These are phyloP conservation scores for Ceratina australensis DNA, from an alignment of 1,140 invertebrate genomes.

Conservation along the genomic window DNA sequence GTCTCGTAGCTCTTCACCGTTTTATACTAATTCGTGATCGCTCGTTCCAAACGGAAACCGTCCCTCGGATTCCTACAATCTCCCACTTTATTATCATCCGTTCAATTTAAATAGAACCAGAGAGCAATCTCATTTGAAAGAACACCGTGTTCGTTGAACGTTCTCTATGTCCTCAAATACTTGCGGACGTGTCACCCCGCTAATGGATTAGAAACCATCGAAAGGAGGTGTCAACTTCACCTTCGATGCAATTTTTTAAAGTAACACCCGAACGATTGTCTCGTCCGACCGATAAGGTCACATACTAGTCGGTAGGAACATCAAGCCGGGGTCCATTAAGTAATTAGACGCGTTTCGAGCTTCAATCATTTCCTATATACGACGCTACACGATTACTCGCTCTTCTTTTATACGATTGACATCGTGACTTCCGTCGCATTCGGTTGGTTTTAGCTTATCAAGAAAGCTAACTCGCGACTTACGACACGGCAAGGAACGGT, in stretches of 20 bases:
- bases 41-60: too few species aligned
- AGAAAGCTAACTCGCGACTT: too few species aligned
- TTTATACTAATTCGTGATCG: slow-evolving; percentile 9
- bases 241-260: not conserved
- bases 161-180: too few species aligned
- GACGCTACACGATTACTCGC: too few species aligned
- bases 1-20: not conserved
- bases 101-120: too few species aligned
- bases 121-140: too few species aligned
- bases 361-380: not conserved
- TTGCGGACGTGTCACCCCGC: not conserved
- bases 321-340: not conserved
- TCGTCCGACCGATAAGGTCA: not conserved
- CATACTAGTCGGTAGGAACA: not conserved
- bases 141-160: not conserved
- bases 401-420: not conserved
- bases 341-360: not conserved
- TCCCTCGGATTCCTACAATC: too few species aligned
- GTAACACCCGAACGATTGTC: not conserved
- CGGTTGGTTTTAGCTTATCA: too few species aligned
- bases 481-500: too few species aligned
- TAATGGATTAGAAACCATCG: not conserved
- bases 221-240: not conserved
- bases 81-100: too few species aligned
- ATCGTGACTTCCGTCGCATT: not conserved